Percentiles rank a stretch among this genome's conserved stretches.
Evolutionary conservation across 1,140 invertebrate genomes (phyloP).

Genomic region (Yoshiicerus persimilis): DNA sequence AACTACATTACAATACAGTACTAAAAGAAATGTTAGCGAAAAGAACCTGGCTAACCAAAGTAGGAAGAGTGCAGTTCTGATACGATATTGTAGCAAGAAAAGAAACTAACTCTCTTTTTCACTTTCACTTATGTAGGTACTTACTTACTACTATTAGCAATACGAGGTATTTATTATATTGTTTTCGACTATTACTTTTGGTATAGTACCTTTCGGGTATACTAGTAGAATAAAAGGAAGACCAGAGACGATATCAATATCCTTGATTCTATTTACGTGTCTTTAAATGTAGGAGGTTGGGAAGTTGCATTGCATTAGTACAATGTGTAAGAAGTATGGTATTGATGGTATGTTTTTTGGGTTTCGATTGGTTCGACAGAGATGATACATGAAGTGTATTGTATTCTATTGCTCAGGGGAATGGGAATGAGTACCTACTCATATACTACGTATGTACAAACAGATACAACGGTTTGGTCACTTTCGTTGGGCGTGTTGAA

Average conservation of each 20-base stretch:
- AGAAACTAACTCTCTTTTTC: not conserved
- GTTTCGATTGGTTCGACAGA: not conserved
- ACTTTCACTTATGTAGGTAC: not conserved
- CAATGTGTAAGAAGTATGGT: not conserved
- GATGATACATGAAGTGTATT: conserved; percentile 7
- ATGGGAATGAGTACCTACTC: not conserved
- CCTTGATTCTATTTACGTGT: too few species aligned
- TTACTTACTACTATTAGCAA: not conserved
- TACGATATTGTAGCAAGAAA: not conserved
- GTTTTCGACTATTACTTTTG: not conserved
- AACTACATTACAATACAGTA: not conserved
- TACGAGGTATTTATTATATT: not conserved
- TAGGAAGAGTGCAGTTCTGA: not conserved
- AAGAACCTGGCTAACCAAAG: not conserved
- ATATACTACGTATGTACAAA: not conserved
- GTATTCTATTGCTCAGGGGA: not conserved
- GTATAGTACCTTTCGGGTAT: not conserved
- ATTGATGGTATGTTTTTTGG: not conserved
- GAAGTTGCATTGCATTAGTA: not conserved
- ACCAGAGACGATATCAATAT: too few species aligned
- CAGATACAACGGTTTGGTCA: conserved; percentile 29
- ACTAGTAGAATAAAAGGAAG: not conserved
- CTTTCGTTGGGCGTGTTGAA: not conserved
- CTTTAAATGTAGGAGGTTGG: not conserved
- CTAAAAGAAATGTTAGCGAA: not conserved